Conservation (phyloP, 1,140 invertebrate genomes). For the Ephestia elutella region DNA sequence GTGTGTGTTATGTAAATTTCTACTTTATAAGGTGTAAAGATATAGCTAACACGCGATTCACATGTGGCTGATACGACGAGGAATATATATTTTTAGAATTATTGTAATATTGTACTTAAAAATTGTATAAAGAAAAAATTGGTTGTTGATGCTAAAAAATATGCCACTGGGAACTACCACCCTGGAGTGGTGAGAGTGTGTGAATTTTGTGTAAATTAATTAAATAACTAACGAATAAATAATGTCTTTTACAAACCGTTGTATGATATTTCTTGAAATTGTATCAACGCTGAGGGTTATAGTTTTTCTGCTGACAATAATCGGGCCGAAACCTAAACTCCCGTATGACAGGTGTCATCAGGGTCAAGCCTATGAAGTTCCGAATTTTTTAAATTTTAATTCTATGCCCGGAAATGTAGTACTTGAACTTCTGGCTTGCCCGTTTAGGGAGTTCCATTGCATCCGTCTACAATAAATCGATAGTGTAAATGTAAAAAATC, state of each 20-base stretch:
- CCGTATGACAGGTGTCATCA: too few relatives aligned
- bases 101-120: conserved; percentile 20
- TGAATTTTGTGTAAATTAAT: conserved; percentile 51
- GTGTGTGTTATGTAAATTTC: conserved; percentile 38
- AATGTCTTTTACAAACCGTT: neutral
- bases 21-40: conserved; percentile 43
- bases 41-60: neutral
- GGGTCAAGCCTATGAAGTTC: too few relatives aligned
- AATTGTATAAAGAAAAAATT: conserved; percentile 30
- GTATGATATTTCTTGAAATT: neutral
- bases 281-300: too few relatives aligned
- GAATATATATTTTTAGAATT: neutral
- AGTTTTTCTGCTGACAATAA: too few relatives aligned
- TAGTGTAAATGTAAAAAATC: too few relatives aligned
- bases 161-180: conserved; percentile 13
- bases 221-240: conserved; percentile 24
- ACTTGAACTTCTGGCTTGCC: too few relatives aligned
- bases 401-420: too few relatives aligned
- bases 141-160: conserved; percentile 26
- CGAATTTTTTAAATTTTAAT: too few relatives aligned
- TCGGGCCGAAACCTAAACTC: too few relatives aligned
- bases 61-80: neutral
- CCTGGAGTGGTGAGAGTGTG: conserved; percentile 14
- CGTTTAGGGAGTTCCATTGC: too few relatives aligned
- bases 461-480: too few relatives aligned